Conservation (phyloP, 2,113 vertebrate genomes). For the Lophura nycthemera region DNA sequence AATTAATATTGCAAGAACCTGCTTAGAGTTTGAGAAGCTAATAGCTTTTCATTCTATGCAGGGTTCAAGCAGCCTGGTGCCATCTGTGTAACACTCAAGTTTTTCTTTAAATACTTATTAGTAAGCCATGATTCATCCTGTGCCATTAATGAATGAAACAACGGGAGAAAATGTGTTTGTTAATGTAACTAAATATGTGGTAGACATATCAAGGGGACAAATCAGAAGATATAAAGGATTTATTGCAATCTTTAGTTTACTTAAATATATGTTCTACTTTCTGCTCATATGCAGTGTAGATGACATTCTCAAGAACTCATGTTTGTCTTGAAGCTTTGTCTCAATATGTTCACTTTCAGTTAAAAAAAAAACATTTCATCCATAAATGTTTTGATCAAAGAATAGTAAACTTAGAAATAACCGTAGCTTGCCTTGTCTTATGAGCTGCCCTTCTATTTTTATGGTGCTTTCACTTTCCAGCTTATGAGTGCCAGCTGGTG, state of each 20-base stretch:
- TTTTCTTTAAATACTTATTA: neutral
- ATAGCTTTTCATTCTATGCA: neutral
- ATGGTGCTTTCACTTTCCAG: neutral
- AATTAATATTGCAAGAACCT: neutral
- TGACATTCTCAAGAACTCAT: neutral
- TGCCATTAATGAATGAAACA: neutral
- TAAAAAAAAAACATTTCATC: neutral
- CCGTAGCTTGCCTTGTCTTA: neutral
- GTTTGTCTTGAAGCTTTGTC: neutral
- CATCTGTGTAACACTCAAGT: neutral
- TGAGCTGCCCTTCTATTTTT: neutral
- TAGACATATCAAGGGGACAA: neutral
- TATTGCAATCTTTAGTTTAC: neutral
- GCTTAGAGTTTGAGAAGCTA: neutral
- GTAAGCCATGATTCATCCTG: neutral
- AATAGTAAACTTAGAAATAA: neutral
- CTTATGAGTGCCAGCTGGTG: neutral
- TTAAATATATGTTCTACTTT: neutral
- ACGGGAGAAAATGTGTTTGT: neutral
- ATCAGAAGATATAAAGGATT: rapidly evolving
- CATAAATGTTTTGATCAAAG: neutral
- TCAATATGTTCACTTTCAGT: neutral
- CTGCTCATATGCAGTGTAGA: rapidly evolving
- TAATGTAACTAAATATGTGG: neutral
- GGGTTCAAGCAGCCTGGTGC: neutral